phyloP scores from a whole-genome alignment of 2,888 invertebrate genomes.

The Corythucha ciliata region DNA sequence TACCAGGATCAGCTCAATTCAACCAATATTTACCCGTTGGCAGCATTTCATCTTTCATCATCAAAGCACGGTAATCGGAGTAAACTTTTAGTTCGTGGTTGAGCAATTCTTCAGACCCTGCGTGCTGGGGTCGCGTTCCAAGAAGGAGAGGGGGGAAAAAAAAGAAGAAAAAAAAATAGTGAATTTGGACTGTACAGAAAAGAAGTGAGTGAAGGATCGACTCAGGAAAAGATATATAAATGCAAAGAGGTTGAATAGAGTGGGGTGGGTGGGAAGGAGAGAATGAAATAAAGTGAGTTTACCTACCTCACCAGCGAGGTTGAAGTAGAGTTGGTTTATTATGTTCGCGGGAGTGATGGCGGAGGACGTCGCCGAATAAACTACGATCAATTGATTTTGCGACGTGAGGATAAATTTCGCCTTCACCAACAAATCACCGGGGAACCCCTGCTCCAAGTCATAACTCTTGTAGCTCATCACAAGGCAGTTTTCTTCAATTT shows the following conservation, averaged over 20 bases:
- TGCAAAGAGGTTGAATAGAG: too few relatives aligned
- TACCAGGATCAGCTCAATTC: too few relatives aligned
- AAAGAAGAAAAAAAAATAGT: too few relatives aligned
- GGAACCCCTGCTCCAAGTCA: conserved; percentile 28
- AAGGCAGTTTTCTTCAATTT: conserved; percentile 9
- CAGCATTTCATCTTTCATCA: conserved; percentile 3
- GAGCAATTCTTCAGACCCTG: too few relatives aligned
- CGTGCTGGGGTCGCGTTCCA: too few relatives aligned
- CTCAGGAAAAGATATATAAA: too few relatives aligned
- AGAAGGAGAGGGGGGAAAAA: too few relatives aligned
- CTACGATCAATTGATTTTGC: conserved; percentile 20
- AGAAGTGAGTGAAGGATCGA: too few relatives aligned
- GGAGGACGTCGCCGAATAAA: conserved; percentile 18
- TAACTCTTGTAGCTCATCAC: conserved; percentile 24
- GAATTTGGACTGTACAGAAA: too few relatives aligned
- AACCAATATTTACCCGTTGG: conserved; percentile 19
- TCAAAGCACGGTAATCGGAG: conserved; percentile 9
- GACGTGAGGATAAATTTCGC: conserved; percentile 23
- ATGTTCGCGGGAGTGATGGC: conserved; percentile 25
- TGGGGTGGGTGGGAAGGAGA: too few relatives aligned
- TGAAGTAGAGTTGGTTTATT: conserved; percentile 27
- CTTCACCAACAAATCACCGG: conserved; percentile 21
- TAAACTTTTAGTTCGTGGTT: conserved; percentile 13
- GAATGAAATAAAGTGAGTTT: too few relatives aligned
- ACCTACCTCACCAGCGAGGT: conserved; percentile 25